Percentiles rank a stretch among this genome's conserved stretches.
Conservation (phyloP, 2,888 invertebrate species). For the Chrysotoxum bicinctum region DNA sequence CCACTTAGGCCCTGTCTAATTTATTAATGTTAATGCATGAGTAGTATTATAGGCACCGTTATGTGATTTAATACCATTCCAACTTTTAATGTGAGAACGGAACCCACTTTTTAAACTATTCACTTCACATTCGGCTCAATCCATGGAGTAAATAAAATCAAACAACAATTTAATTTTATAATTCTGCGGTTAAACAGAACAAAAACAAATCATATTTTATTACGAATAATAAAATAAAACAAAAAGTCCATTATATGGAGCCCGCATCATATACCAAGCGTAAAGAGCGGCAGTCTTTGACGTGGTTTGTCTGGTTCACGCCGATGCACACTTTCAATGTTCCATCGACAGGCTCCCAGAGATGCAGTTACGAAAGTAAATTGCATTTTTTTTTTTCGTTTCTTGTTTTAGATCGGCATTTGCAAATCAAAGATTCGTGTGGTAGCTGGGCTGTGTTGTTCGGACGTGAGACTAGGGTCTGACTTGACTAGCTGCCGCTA, state of each 20-base stretch:
- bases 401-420: slow-evolving; percentile 44
- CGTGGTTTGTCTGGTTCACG: slow-evolving; percentile 69
- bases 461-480: slow-evolving; percentile 12
- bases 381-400: slow-evolving; percentile 29
- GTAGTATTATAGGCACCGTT: no score
- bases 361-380: slow-evolving; percentile 69
- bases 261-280: slow-evolving; percentile 60
- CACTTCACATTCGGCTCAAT: background rate
- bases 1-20: no score
- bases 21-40: no score
- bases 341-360: slow-evolving; percentile 67
- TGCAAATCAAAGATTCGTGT: slow-evolving; percentile 68
- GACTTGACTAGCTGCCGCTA: background rate
- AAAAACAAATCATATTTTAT: slow-evolving; percentile 56
- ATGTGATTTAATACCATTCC: no score
- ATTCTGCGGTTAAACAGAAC: slow-evolving; percentile 58
- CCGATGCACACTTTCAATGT: slow-evolving; percentile 72
- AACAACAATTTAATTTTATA: slow-evolving; percentile 64
- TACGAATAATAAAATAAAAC: slow-evolving; percentile 36
- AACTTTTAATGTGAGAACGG: no score
- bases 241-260: slow-evolving; percentile 40
- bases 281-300: slow-evolving; percentile 67
- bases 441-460: slow-evolving; percentile 40
- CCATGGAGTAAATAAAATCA: slow-evolving; percentile 27
- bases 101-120: background rate